A percentile compares a stretch with the other conserved stretches of the same genome.
Conservation (phyloP, 2,113 vertebrate species). For the Pyxicephalus adspersus region DNA sequence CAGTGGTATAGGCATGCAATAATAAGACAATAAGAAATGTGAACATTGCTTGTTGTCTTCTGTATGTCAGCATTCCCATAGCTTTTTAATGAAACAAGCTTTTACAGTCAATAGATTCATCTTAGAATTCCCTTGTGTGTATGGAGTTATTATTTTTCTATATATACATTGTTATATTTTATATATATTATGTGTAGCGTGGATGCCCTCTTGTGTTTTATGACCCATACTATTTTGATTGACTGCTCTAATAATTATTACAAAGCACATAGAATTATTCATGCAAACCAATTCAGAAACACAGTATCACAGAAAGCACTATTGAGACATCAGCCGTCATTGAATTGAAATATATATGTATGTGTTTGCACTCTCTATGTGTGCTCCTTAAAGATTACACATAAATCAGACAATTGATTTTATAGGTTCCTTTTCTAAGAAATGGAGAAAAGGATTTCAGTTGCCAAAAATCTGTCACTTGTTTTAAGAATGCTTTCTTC, state of each 20-base stretch:
- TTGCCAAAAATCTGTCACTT: constrained; percentile 42
- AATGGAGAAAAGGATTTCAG: not conserved
- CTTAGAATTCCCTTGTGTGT: constrained; percentile 8
- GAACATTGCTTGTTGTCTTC: not conserved
- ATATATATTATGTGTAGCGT: constrained; percentile 22
- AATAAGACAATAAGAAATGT: not conserved
- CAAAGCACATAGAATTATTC: not conserved
- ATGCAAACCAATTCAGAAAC: not conserved
- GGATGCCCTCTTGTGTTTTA: constrained; percentile 55
- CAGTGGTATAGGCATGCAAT: not conserved
- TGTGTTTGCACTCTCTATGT: constrained; percentile 10
- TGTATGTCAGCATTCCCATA: not conserved
- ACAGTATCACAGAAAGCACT: not conserved
- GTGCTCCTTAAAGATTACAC: constrained; percentile 18
- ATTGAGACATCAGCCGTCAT: constrained; percentile 41
- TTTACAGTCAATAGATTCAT: constrained; percentile 35
- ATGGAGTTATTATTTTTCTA: not conserved
- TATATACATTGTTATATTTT: constrained; percentile 1
- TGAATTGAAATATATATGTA: not conserved
- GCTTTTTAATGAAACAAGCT: constrained; percentile 15
- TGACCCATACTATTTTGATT: constrained; percentile 44
- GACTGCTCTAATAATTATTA: constrained; percentile 2
- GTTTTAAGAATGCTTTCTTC: constrained; percentile 41
- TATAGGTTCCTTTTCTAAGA: constrained; percentile 1
- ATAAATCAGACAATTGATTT: constrained; percentile 49